Base-by-base conservation (phyloP, 92 coral and sea anemone genomes). In the Micromussa lordhowensis region DNA sequence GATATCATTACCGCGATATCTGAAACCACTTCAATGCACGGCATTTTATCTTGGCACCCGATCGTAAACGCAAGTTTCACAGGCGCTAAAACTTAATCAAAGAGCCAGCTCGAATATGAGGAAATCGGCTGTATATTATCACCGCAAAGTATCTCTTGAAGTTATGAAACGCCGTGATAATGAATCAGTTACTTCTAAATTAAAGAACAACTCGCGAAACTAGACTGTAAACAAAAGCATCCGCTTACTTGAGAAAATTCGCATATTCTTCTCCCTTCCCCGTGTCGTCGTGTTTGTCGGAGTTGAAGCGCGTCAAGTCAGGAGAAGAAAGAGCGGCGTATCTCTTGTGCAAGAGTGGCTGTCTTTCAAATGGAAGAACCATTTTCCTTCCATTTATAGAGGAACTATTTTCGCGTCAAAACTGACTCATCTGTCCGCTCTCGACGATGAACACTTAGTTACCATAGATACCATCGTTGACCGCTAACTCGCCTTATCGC, bases 301-400 rank as follows among this genome's bases (percentile, higher is more conserved):
- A 22, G 12, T 91, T 88, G 49, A 90, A 79, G 36, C 70, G 28
- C 17, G 91, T 38, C 14, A 82, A 76, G 21, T 83, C 92, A 15
- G 90, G 87, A 29, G 94, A 89, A 71, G 96, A 90, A 22, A 94
- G 90, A 80, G 82, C 77, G 0, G 94, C 91, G 77, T 97, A 97
- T 81, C 99, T 86, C 81, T 96, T 97, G 82, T 96, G 98, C 44
- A 97, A 89, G 6, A 94, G 93, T 4, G 99, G 99, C 76, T 97
- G 97, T 82, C 96, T 93, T 38, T 97, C 94, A 82, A 97, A 97
- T 54, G 99, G 99, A 22, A 97, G 93, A 8, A 97, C 99, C 99
- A 97, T 97, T 54, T 64, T 95, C 58, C 40, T 58, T 76, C 75
- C 95, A 88, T 81, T n/a, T n/a, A n/a, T 75, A 71, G 75, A 71